Evolutionary conservation across 1,140 invertebrate species (phyloP).

Genomic region (Mactra quadrangularis): DNA sequence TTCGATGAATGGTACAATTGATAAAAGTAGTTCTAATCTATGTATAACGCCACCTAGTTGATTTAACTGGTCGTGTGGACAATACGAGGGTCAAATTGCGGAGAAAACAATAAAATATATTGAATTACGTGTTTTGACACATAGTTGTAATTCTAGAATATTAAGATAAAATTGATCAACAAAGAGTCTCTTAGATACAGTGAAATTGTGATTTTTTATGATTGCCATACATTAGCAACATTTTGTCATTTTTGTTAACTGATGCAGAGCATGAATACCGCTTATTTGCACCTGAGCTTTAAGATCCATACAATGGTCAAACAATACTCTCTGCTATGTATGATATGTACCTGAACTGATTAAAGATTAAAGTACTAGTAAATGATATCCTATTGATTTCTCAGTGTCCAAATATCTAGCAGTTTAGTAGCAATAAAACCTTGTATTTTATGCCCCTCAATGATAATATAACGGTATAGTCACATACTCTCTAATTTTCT

Average conservation of each 20-base stretch:
- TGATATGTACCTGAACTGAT: slow-evolving; percentile 30
- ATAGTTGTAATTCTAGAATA: slow-evolving; percentile 34
- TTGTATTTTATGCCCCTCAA: slow-evolving; percentile 14
- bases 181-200: slow-evolving; percentile 22
- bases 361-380: slow-evolving; percentile 9
- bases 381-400: slow-evolving; percentile 4
- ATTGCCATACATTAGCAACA: slow-evolving; percentile 27
- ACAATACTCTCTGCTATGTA: slow-evolving; percentile 28
- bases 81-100: no score
- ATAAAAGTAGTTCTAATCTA: neutral
- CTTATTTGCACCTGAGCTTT: slow-evolving; percentile 28
- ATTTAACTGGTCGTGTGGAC: no score
- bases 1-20: slow-evolving; percentile 26
- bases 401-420: slow-evolving; percentile 35
- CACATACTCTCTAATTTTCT: slow-evolving; percentile 32
- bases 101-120: slow-evolving; percentile 44
- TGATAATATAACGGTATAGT: slow-evolving; percentile 20
- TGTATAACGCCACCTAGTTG: no score
- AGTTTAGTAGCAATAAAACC: slow-evolving; percentile 16
- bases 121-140: slow-evolving; percentile 49
- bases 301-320: neutral
- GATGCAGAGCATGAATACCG: slow-evolving; percentile 2
- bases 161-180: slow-evolving; percentile 24
- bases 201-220: slow-evolving; percentile 22
- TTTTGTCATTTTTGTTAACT: slow-evolving; percentile 37